Base-by-base conservation (phyloP, 2,113 vertebrate genomes). In the Formicarius rufipectus region DNA sequence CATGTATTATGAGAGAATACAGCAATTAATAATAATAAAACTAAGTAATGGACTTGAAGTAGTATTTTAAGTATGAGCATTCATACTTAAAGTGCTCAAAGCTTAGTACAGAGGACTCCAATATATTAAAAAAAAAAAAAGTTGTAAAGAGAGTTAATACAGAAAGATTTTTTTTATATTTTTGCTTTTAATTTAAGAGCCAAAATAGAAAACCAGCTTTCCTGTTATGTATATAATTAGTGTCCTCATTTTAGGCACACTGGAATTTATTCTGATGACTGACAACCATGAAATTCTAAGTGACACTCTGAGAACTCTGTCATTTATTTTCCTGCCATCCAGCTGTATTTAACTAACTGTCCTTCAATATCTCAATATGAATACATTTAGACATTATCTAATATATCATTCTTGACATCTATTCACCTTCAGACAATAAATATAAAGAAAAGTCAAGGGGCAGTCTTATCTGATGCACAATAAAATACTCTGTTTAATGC, bases 381-480 rank as follows among this genome's bases (percentile, higher is more conserved):
- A 95, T 96, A 93, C 52, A 87, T 95, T 92, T 90, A 90, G 82
- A 73, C 91, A 84, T 91, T 90, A 93, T 81, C 75, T 93, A 96
- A 97, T 96, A 55, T 84, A 96, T 96, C 92, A 95, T 95, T 96
- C 72, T 80, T 96, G 97, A 96, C 92, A 87, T 84, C 81, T 75
- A 74, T 88, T 97, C 94, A 96, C 88, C 88, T 97, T 96, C 78
- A 95, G 33, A 78, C 37, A 84, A 45, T 81, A 88, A 84, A 88
- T 81, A 64, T 76, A 78, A 84, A 75, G 31, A 4, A 68, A 88
- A 86, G 79, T 90, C 73, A 87, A 84, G 69, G 72, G 64, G 49
- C 1, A 28, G 62, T 58, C n/a, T 87, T 82, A 62, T 69, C 39
- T 77, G 42, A 69, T 42, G 42, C 14, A 56, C n/a, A 58, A 16